Evolutionary conservation across 2,888 invertebrate genomes (phyloP), one percentile per base, ranked within the genome.

Genomic region (Melanchra persicariae): DNA sequence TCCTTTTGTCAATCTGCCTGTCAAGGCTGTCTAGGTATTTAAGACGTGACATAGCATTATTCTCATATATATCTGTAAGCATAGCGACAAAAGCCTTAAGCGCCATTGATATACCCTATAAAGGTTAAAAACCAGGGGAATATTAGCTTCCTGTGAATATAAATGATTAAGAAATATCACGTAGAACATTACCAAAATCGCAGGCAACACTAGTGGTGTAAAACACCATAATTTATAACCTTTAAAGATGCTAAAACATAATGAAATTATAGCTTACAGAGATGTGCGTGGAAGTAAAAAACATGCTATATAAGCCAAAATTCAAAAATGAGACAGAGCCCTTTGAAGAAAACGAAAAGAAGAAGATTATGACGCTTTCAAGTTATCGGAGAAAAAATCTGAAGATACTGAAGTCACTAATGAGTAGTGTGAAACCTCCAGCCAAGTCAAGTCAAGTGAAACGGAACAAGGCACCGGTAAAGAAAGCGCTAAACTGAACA

Each of bases 401-500:
- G 7, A 9, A 15, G 5, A n/a, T 12, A 10, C 22, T 40, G 45
- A 45, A 19, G 4, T n/a, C 12, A 45, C 30, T 0, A 30, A 22
- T 15, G n/a, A 70, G 22, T 45, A 9, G 37, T 12, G n/a, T n/a
- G 7, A 22, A 65, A 55, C 30, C 17, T 34, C 15, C n/a, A 47
- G n/a, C 26, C 8, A 47, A 66, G 37, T 37, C 37, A 55, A 26
- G 12, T 43, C 15, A 26, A 37, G 45, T 52, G 45, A 54, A 75
- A 77, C 22, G 55, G 9, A 49, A 57, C 43, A 26, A 69, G 15
- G 5, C 30, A 54, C 49, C n/a, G 34, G 24, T 30, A 2, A 76
- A 68, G 77, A 72, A 70, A 74, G 54, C 34, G 43, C 34, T 55
- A 26, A 55, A 37, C 49, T 58, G 0, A 69, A 70, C 34, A 70